A percentile compares a stretch with the other conserved stretches of the same genome.
phyloP scores from a whole-genome alignment of 2,797 vertebrate genomes.

The Acipenser transmontanus region DNA sequence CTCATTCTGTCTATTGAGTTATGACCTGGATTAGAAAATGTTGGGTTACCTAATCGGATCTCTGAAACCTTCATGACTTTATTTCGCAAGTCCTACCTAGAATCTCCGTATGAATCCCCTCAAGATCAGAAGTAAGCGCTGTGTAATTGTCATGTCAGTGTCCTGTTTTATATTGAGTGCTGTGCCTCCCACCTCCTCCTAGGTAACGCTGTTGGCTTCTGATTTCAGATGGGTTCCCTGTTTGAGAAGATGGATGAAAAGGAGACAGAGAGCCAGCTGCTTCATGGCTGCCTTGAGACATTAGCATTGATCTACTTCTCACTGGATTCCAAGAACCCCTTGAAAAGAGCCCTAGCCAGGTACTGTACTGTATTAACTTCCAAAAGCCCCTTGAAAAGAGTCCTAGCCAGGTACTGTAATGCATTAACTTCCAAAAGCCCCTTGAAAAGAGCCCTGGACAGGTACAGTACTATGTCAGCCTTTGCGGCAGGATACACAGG shows the following conservation, averaged over 20 bases:
- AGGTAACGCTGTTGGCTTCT: background rate
- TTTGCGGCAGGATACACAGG: too few relatives aligned
- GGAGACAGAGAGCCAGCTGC: slow-evolving; percentile 40
- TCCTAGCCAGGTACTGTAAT: too few relatives aligned
- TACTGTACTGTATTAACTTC: slow-evolving; percentile 36
- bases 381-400: too few relatives aligned
- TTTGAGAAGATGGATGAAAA: slow-evolving; percentile 58
- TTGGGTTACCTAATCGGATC: too few relatives aligned
- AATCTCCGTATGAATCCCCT: too few relatives aligned
- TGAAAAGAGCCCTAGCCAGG: slow-evolving; percentile 82
- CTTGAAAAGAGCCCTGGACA: slow-evolving; percentile 25
- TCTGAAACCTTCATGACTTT: too few relatives aligned
- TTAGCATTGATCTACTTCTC: slow-evolving; percentile 69
- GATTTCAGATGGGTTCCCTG: slow-evolving; percentile 60
- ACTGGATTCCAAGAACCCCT: slow-evolving; percentile 74
- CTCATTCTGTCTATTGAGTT: too few relatives aligned
- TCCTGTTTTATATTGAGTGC: background rate
- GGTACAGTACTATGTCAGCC: slow-evolving; percentile 52
- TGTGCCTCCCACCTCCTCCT: too few relatives aligned
- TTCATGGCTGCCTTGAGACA: slow-evolving; percentile 67
- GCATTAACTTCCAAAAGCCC: too few relatives aligned
- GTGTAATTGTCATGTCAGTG: slow-evolving; percentile 2
- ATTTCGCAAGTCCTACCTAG: too few relatives aligned
- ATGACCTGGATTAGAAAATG: too few relatives aligned
- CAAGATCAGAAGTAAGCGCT: background rate